Evolutionary conservation across 2,888 invertebrate species (phyloP), one percentile per base, ranked within the genome.

Genomic region (Neoitamus cyanurus): DNA sequence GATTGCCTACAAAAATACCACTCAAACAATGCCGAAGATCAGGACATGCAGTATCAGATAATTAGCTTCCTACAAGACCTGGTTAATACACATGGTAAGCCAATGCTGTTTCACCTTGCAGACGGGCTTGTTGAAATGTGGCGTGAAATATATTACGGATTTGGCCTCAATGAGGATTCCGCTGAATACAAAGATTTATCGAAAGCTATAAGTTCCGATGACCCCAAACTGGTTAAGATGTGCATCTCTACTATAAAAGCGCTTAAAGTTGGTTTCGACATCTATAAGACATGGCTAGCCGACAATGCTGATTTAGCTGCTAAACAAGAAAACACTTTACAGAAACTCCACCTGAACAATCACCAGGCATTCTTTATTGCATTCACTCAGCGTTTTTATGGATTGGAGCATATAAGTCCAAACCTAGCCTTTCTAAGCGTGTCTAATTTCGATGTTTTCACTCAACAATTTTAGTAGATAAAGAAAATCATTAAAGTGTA

Each of bases 11-110:
- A 78, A 3, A 78, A 30, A n/a, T 78, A 78, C 48, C 46, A 48
- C 20, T 78, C 78, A 4, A 42, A 70, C n/a, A 70, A 70, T 30
- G 5, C 1, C 28, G 28, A 30, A 2, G 46, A 48, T 7, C 28
- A 78, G n/a, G 78, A 78, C 11, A 78, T 48, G 78, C 78, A 78
- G 34, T 31, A 30, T 6, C n/a, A 78, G 13, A 78, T 78, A 31
- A 78, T 78, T 7, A 48, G 48, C n/a, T 78, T 78, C 31, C 48
- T 78, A 9, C 78, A 78, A 20, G 78, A 78, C 15, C 9, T 78
- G 7, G 78, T 78, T 7, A 78, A 78, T 11, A 78, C 78, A 1
- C 28, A 42, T 30, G 48, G 31, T 6, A 78, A 34, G 31, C 78
- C 78, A 15, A 58, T 58, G 58, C 15, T 78, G 7, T 78, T 58